Evolutionary conservation across 2,113 vertebrate genomes (phyloP).

Genomic region (Strix aluco): DNA sequence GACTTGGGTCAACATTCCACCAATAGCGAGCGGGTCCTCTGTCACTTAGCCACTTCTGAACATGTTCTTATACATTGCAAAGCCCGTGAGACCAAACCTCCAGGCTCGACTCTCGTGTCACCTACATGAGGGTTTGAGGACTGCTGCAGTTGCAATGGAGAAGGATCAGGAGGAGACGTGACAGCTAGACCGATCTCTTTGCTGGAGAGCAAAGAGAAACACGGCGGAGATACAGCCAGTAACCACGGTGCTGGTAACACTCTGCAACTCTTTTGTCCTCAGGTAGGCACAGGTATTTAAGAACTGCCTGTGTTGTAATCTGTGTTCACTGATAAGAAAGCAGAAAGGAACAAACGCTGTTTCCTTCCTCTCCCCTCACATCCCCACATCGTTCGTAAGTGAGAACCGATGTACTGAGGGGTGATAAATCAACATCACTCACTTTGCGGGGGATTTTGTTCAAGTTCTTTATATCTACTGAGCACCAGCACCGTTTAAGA

Average conservation of each 20-base stretch:
- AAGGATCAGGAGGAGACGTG: background rate
- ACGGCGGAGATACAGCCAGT: accelerated
- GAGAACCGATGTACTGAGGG: background rate
- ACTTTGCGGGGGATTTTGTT: background rate
- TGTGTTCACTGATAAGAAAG: background rate
- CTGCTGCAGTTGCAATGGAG: background rate
- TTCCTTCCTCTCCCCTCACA: background rate
- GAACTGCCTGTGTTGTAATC: background rate
- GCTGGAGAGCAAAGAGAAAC: background rate
- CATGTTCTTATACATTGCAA: background rate
- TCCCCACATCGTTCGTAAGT: background rate
- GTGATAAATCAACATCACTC: background rate
- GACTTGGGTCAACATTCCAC: background rate
- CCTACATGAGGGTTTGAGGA: background rate
- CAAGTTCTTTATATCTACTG: background rate
- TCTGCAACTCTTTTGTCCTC: background rate
- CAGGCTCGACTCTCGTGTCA: background rate
- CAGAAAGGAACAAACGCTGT: background rate
- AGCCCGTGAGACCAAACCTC: background rate
- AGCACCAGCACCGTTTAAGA: background rate
- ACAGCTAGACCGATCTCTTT: background rate
- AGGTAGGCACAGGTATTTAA: background rate
- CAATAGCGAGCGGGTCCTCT: accelerated
- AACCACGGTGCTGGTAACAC: accelerated
- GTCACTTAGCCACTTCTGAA: background rate